Base-by-base conservation (phyloP, 2,113 vertebrate species). In the Alouatta palliata region DNA sequence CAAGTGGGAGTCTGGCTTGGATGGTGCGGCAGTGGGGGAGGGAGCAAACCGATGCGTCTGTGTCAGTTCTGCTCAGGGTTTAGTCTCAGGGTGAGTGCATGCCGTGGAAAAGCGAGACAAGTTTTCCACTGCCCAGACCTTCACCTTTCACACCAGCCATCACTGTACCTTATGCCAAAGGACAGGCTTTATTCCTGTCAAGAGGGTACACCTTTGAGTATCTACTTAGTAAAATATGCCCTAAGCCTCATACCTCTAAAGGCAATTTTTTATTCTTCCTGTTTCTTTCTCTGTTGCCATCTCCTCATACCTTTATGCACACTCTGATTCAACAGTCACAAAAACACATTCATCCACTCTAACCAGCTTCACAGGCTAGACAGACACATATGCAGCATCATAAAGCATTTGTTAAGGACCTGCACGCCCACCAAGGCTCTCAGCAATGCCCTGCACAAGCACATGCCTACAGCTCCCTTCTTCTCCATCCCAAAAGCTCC, bases 361-460 rank as follows among this genome's bases (percentile, higher is more conserved):
- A 77, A 80, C n/a, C 79, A 87, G 91, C 79, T 83, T 92, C 84
- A n/a, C 49, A 25, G 61, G 30, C 92, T 83, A 95, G 56, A 43
- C 79, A 81, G 35, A 92, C 40, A 93, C 73, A 90, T 4, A 45
- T 49, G 30, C 58, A 40, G 79, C 54, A 12, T 76, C 19, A 16
- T 90, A 94, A 92, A 95, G 95, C 94, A 79, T 84, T 73, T 66
- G 43, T 45, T 66, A 86, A 97, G 83, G 86, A 71, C 83, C 82
- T 58, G 64, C 2, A 1, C 54, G 83, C 68, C 94, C 56, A 68
- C 79, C 73, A 35, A 8, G 30, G 32, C 90, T 77, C 87, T 52
- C 35, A 14, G 92, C 27, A 40, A 7, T 47, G 43, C 49, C 52
- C 8, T 23, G 35, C 32, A 32, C 35, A 19, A 68, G 27, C 88